Evolutionary conservation across 2,797 vertebrate species (phyloP).

Genomic region (Rhynchotus rufescens): DNA sequence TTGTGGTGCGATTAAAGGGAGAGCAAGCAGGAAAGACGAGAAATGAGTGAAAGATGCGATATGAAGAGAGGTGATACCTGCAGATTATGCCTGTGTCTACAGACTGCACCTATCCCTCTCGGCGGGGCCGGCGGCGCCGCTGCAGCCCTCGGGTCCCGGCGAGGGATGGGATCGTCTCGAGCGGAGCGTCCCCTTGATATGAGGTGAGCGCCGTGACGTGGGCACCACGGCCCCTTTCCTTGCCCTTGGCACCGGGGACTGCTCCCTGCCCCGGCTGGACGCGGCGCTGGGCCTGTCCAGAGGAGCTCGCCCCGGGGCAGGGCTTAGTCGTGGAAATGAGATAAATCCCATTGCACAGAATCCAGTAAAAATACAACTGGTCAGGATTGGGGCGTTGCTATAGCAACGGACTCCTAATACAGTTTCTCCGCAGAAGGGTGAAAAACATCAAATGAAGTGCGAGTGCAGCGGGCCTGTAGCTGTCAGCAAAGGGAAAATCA

Average conservation of each 20-base stretch:
- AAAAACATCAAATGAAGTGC: constrained; percentile 33
- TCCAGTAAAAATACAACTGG: constrained; percentile 71
- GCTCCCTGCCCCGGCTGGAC: background rate
- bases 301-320: background rate
- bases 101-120: no score
- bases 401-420: constrained; percentile 56
- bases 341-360: constrained; percentile 67
- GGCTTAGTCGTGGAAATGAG: constrained; percentile 59
- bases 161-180: background rate
- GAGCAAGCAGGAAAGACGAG: background rate
- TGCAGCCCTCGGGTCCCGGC: background rate
- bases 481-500: background rate
- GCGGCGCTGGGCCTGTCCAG: background rate
- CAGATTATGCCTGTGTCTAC: background rate
- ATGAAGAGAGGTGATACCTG: background rate
- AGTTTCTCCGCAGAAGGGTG: constrained; percentile 55
- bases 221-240: background rate
- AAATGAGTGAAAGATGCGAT: background rate
- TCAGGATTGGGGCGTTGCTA: constrained; percentile 70
- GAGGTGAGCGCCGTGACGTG: background rate
- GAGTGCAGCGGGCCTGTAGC: constrained; percentile 25
- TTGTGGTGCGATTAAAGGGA: background rate
- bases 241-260: background rate
- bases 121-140: no score
- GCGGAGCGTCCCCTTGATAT: background rate